A percentile compares a stretch with the other conserved stretches of the same genome.
Conservation (phyloP, 2,797 vertebrate species). For the Artibeus lituratus region DNA sequence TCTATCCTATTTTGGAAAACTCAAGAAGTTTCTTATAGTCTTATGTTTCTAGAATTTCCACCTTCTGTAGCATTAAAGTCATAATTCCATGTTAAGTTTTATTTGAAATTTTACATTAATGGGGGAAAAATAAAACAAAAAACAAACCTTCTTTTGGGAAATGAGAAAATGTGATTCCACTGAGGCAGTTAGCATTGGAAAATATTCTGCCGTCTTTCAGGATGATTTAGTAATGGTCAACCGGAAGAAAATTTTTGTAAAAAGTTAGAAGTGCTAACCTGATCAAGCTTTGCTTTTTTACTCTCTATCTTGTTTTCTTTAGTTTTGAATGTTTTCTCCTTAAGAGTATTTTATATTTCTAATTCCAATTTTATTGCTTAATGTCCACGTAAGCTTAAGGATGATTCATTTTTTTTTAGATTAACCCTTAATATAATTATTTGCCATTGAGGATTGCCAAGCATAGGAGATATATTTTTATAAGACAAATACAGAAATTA, state of each 20-base stretch:
- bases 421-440: background rate
- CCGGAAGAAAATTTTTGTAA: background rate
- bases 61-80: background rate
- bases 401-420: background rate
- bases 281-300: background rate
- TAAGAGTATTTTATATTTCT: background rate
- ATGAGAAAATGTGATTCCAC: background rate
- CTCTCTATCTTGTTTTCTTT: background rate
- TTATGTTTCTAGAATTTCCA: background rate
- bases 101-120: slow-evolving; percentile 22
- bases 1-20: background rate
- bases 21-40: background rate
- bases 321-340: background rate
- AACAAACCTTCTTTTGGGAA: background rate
- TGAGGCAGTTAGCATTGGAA: background rate
- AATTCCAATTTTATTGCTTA: background rate
- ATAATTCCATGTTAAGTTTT: background rate
- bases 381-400: background rate
- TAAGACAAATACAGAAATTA: background rate
- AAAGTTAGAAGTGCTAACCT: background rate
- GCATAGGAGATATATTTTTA: background rate
- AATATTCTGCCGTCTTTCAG: background rate
- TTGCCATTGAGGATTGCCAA: background rate
- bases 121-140: background rate
- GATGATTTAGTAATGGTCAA: background rate